Base-by-base conservation (phyloP, 2,797 vertebrate genomes). In the Serranus cabrilla region DNA sequence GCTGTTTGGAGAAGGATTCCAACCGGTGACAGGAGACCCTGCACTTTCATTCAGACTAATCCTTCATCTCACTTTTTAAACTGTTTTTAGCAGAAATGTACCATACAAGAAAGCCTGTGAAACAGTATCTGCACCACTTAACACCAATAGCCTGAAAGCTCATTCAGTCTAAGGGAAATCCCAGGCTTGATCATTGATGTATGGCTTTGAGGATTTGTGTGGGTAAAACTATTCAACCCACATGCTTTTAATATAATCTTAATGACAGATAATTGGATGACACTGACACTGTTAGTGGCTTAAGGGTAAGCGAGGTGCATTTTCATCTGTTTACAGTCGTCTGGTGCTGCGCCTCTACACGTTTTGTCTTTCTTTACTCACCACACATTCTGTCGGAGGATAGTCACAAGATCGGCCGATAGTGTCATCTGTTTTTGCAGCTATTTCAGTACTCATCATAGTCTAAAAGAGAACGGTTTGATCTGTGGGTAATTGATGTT, bases 371-470 rank as follows among this genome's bases (percentile, higher is more conserved):
- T 50, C 34, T 70, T 54, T 45, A 18, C 50, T 54, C 73, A n/a
- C 10, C 25, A 20, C 37, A 14, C 34, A 31, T 31, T 73, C 21
- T 55, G 37, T 57, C 54, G 4, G 10, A 20, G 10, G 12, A 45
- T 6, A 37, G 31, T 68, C 59, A 79, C 56, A 21, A 74, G 70
- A 74, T 62, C 5, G 5, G 34, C 34, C 34, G 5, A 57, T 8
- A 25, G 56, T 40, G 18, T 67, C 55, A 21, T 64, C 45, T 84
- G 58, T 81, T 90, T 87, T 82, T 66, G 62, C 52, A 80, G 78
- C 71, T 87, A 73, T 45, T 71, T 58, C 50, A 73, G 21, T 46
- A 61, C 20, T 76, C 71, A 77, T 58, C 50, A 7, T 0, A 2
- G 39, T 57, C 74, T 79, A 25, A 75, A 67, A 27, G n/a, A 45